phyloP scores from a whole-genome alignment of 2,888 invertebrate species.

The Flexamia atlantica region DNA sequence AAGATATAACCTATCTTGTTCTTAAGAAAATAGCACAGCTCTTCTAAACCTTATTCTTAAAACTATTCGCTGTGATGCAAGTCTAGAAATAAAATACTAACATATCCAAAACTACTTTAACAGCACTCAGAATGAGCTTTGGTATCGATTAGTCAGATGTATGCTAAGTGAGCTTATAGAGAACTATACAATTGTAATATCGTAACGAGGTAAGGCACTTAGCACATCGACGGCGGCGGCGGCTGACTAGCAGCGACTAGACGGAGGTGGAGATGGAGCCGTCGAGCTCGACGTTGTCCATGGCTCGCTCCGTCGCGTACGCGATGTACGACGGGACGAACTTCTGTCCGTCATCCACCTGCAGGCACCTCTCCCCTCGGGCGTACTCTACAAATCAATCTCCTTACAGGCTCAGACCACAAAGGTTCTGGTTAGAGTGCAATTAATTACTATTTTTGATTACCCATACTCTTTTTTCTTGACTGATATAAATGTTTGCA shows the following conservation, averaged over 20 bases:
- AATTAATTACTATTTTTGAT: too few relatives aligned
- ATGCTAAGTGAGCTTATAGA: neutral
- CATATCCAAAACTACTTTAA: neutral
- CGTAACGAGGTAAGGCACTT: neutral
- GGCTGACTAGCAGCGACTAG: neutral
- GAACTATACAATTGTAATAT: neutral
- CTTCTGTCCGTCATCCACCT: neutral
- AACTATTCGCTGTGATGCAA: neutral
- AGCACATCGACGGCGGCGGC: neutral
- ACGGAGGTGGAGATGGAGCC: slow-evolving; percentile 1
- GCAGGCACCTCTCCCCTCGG: slow-evolving; percentile 12
- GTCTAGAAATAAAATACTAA: neutral
- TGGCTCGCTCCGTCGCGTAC: slow-evolving; percentile 24
- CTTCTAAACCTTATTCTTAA: too few relatives aligned
- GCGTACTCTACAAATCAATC: slow-evolving; percentile 46
- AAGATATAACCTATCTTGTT: too few relatives aligned
- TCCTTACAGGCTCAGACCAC: too few relatives aligned
- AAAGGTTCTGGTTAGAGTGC: too few relatives aligned
- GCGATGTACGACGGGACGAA: slow-evolving; percentile 31
- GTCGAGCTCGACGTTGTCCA: slow-evolving; percentile 37
- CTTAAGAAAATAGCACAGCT: too few relatives aligned
- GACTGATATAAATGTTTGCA: too few relatives aligned
- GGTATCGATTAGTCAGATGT: neutral
- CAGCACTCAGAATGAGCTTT: neutral
- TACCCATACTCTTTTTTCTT: too few relatives aligned